Percentiles rank a stretch among this genome's conserved stretches.
phyloP scores from a whole-genome alignment of 2,797 vertebrate species.

The Cercopithecus hamlyni region DNA sequence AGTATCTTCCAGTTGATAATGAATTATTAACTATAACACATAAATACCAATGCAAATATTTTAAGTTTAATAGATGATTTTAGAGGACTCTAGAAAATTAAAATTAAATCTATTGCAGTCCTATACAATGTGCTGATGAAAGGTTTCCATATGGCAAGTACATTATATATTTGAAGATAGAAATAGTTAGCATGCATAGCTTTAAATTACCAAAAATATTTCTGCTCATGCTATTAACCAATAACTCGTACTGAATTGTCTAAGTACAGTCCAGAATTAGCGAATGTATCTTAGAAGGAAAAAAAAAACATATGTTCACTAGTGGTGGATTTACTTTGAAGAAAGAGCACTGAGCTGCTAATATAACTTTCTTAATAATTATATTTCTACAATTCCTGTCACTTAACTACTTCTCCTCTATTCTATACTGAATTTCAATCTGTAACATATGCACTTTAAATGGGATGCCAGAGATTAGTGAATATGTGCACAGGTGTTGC shows the following conservation, averaged over 20 bases:
- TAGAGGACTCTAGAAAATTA: not conserved
- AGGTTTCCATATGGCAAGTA: not conserved
- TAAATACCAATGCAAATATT: not conserved
- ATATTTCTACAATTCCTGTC: not conserved
- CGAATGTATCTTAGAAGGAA: not conserved
- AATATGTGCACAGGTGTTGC: conserved; percentile 58
- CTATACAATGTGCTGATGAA: not conserved
- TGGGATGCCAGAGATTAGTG: conserved; percentile 16
- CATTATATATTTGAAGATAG: conserved; percentile 32
- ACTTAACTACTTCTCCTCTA: not conserved
- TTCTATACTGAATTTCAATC: conserved; percentile 46
- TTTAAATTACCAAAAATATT: conserved; percentile 46
- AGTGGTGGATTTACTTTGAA: not conserved
- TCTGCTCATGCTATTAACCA: not conserved
- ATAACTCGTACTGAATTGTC: not conserved
- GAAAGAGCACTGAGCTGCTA: not conserved
- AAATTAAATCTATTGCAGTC: not conserved
- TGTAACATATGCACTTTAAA: conserved; percentile 43
- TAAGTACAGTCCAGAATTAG: not conserved
- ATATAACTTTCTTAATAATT: conserved; percentile 29
- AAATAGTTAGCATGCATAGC: not conserved
- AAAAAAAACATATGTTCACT: not conserved
- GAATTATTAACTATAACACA: conserved; percentile 16
- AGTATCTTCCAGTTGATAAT: not conserved
- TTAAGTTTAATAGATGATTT: not conserved